Evolutionary conservation across 1,140 invertebrate species (phyloP).

Genomic region (Anastrepha ludens): DNA sequence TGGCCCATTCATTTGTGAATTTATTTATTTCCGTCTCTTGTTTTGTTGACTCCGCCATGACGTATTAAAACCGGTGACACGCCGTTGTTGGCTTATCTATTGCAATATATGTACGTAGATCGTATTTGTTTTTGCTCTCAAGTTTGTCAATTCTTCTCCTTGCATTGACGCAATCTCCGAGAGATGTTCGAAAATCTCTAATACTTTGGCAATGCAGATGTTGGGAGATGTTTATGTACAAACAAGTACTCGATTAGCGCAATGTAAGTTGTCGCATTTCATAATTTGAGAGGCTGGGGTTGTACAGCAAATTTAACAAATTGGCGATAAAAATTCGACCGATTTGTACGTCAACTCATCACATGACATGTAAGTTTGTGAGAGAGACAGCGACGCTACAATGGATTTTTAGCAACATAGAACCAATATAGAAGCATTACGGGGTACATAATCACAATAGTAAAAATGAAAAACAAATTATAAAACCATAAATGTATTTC

Average conservation of each 20-base stretch:
- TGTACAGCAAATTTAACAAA: background rate
- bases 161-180: background rate
- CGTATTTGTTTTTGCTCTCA: too few species aligned
- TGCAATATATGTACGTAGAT: too few species aligned
- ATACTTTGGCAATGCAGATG: background rate
- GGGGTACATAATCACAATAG: background rate
- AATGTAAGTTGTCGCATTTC: background rate
- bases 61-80: too few species aligned
- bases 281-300: background rate
- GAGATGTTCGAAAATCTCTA: background rate
- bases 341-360: too few species aligned
- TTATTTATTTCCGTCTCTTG: too few species aligned
- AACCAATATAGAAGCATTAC: background rate
- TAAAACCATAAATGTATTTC: background rate
- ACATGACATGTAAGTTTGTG: background rate
- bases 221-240: background rate
- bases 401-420: background rate
- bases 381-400: background rate
- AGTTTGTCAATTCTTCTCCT: too few species aligned
- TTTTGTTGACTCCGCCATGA: too few species aligned
- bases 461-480: too few species aligned
- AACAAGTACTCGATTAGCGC: too few species aligned
- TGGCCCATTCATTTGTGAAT: too few species aligned
- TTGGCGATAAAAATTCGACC: background rate
- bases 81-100: too few species aligned